A percentile compares a stretch with the other conserved stretches of the same genome.
These are phyloP conservation scores for Endomychus coccineus DNA, from an alignment of 2,888 invertebrate genomes.

Conservation along the genomic window DNA sequence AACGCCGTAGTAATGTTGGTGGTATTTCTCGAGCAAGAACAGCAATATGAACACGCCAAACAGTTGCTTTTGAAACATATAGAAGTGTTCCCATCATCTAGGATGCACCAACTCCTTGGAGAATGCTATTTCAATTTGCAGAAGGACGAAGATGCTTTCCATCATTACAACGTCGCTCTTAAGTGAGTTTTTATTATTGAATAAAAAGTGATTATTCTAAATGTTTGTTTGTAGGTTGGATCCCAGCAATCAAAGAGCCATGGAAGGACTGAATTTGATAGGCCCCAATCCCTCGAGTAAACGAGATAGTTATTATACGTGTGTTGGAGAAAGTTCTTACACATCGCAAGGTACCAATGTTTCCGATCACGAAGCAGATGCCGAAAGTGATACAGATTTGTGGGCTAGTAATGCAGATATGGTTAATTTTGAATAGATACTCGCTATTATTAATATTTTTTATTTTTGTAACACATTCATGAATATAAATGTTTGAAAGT, in stretches of 20 bases:
- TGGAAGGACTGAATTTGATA: constrained; percentile 57
- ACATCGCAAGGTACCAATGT: constrained; percentile 46
- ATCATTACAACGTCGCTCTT: constrained; percentile 59
- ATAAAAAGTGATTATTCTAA: constrained; percentile 1
- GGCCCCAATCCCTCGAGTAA: constrained; percentile 44
- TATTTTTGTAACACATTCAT: not conserved
- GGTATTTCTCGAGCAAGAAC: constrained; percentile 61
- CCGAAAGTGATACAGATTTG: constrained; percentile 40
- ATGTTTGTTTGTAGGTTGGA: constrained; percentile 48
- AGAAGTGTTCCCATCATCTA: constrained; percentile 52
- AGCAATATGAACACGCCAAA: constrained; percentile 59
- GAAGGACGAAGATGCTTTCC: constrained; percentile 60
- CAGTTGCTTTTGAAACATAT: constrained; percentile 61
- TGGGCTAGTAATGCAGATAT: constrained; percentile 33
- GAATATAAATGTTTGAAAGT: not conserved
- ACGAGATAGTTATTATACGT: constrained; percentile 49
- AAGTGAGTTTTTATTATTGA: constrained; percentile 42
- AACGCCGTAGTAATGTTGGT: constrained; percentile 62
- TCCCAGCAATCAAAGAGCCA: constrained; percentile 55
- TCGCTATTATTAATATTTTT: not conserved
- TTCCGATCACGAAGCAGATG: constrained; percentile 37
- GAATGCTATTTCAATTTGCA: constrained; percentile 55
- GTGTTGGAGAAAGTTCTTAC: constrained; percentile 45
- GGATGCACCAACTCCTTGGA: constrained; percentile 59
- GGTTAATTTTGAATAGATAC: constrained; percentile 1